Percentiles rank a stretch among this genome's conserved stretches.
These are phyloP conservation scores for Wiebesia pumilae DNA, from an alignment of 1,140 invertebrate genomes.

Conservation along the genomic window DNA sequence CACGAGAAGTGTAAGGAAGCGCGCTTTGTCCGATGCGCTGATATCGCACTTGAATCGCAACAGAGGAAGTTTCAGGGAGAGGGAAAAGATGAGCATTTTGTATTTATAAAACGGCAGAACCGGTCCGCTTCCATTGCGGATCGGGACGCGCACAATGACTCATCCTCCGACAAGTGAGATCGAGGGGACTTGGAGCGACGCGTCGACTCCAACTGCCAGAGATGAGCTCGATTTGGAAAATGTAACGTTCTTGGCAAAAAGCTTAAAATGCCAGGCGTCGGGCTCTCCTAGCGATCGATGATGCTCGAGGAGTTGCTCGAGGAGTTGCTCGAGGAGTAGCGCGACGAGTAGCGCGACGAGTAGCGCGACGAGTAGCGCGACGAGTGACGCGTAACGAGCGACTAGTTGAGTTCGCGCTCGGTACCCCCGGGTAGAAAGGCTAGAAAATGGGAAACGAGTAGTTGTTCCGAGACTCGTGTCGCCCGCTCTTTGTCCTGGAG, in stretches of 20 bases:
- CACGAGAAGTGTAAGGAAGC: not conserved
- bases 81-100: not conserved
- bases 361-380: too few species aligned
- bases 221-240: not conserved
- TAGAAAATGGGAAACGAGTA: too few species aligned
- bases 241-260: not conserved
- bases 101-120: slow-evolving; percentile 34
- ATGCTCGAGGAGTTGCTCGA: too few species aligned
- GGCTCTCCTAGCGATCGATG: too few species aligned
- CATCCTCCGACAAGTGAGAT: not conserved
- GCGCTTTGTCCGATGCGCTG: not conserved
- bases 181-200: not conserved
- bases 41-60: not conserved
- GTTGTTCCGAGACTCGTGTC: not conserved
- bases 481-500: slow-evolving; percentile 31
- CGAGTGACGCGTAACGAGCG: slow-evolving; percentile 11
- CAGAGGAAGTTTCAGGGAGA: too few species aligned
- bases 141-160: slow-evolving; percentile 22
- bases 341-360: too few species aligned
- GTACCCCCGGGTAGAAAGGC: not conserved
- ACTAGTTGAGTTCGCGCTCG: not conserved
- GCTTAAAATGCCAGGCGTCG: too few species aligned
- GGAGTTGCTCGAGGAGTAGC: too few species aligned
- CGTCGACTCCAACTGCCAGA: not conserved
- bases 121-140: not conserved